phyloP scores from a whole-genome alignment of 2,113 vertebrate species.

The Thomomys bottae region DNA sequence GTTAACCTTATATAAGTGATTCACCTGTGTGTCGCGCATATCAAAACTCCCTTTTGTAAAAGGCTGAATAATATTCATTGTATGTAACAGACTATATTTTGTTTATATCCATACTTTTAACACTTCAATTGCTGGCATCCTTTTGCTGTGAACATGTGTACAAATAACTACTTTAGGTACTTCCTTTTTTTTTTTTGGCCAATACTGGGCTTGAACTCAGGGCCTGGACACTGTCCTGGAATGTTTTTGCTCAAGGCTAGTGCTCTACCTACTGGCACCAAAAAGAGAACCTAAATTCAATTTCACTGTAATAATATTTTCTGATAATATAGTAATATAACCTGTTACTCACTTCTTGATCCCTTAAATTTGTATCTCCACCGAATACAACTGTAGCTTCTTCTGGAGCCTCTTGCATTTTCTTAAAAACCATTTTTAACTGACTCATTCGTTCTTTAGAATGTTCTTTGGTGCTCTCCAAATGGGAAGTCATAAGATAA shows the following conservation, averaged over 20 bases:
- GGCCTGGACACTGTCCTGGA: no score
- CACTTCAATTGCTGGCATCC: background rate
- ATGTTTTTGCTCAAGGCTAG: no score
- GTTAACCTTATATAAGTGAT: background rate
- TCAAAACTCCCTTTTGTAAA: background rate
- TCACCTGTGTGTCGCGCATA: background rate
- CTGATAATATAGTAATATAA: background rate
- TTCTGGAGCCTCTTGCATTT: slow-evolving; percentile 87
- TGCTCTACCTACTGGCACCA: no score
- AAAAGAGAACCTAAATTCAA: background rate
- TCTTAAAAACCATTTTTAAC: slow-evolving; percentile 86
- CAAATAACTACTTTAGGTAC: background rate
- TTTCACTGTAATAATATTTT: background rate
- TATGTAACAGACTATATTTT: background rate
- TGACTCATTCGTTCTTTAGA: slow-evolving; percentile 91
- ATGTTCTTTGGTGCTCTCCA: slow-evolving; percentile 95
- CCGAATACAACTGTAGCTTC: slow-evolving; percentile 93
- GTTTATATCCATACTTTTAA: background rate
- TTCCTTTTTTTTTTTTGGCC: background rate
- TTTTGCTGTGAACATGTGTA: background rate
- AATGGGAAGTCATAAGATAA: slow-evolving; percentile 96
- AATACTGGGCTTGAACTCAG: no score
- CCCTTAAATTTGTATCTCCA: slow-evolving; percentile 96
- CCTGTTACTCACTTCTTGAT: slow-evolving; percentile 89
- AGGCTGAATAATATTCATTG: background rate